phyloP scores from a whole-genome alignment of 2,888 invertebrate species.

The Arge pagana region DNA sequence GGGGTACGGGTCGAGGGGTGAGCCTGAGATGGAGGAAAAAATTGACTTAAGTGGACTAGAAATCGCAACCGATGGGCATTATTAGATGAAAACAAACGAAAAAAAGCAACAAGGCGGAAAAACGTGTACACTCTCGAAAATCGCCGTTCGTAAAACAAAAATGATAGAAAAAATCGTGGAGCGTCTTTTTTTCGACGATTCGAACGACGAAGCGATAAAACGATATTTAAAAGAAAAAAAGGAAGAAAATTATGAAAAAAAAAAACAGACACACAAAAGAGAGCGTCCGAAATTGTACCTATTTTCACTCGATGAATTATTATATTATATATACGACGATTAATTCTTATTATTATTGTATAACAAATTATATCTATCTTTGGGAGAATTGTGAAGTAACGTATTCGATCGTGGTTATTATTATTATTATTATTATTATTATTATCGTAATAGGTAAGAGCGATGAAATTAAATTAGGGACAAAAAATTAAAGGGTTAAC shows the following conservation, averaged over 20 bases:
- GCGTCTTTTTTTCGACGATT: conserved; percentile 54
- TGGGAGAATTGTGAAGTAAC: conserved; percentile 38
- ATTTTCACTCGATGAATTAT: conserved; percentile 58
- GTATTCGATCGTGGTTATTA: conserved; percentile 23
- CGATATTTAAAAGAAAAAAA: conserved; percentile 34
- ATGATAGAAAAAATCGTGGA: conserved; percentile 44
- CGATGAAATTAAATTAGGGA: conserved; percentile 36
- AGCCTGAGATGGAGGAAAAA: conserved; percentile 29
- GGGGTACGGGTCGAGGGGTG: conserved; percentile 31
- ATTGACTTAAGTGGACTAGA: conserved; percentile 58
- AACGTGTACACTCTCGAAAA: too few relatives aligned
- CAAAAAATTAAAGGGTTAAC: conserved; percentile 28
- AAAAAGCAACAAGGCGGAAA: conserved; percentile 13
- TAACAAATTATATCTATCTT: conserved; percentile 56
- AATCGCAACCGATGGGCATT: conserved; percentile 60
- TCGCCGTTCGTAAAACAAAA: too few relatives aligned
- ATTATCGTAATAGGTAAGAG: conserved; percentile 22
- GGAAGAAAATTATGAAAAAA: conserved; percentile 18
- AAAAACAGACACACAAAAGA: conserved; percentile 33
- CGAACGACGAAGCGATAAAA: too few relatives aligned
- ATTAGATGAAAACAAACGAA: conserved; percentile 37
- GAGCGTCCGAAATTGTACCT: conserved; percentile 58
- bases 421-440: too few relatives aligned
- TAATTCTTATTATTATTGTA: conserved; percentile 40
- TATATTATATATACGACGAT: conserved; percentile 35